Base-by-base conservation (phyloP, 35 echinoderm and acorn worm genomes). In the Hemicentrotus pulcherrimus region DNA sequence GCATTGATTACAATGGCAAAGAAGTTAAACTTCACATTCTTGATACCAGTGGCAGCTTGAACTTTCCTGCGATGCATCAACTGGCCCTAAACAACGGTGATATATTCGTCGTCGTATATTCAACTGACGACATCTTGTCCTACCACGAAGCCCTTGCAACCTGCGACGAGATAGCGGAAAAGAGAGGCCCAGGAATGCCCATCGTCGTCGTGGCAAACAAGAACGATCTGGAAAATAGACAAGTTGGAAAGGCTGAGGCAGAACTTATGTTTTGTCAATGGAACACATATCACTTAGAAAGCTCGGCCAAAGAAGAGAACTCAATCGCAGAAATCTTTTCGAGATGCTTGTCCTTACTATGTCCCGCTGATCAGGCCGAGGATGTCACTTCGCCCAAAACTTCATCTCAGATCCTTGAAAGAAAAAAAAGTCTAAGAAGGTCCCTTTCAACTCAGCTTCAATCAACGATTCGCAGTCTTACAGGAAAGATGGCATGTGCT, bases 51-150 rank as follows among this genome's bases (percentile, higher is more conserved):
- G 94, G 94, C 61, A 87, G 46, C 47, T 87, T 91, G 45, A 9
- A 13, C 71, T 95, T 95, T 88, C 94, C 94, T 9, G 94, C 94
- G 8, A 87, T 95, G 94, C 78, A 85, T 31, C 71, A 58, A 86
- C 41, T 95, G 65, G 94, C 94, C 3, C 32, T 95, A 0, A 32
- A 33, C 78, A 88, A 47, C 13, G 94, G 31, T 33, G 85, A 87
- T 31, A 7, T 95, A 22, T 95, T 95, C n/a, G 94, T 88, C n/a
- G 71, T 95, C 78, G 94, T 95, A 13, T 95, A 95, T 46, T n/a
- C 94, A 19, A 30, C 47, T 22, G 86, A 95, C 48, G 86, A 95
- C 86, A 46, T 47, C 6, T 14, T 41, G 33, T 95, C 94, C 13
- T 95, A 58, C 94, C 31, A 46, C 15, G 32, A 95, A 88, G 65